A percentile compares a stretch with the other conserved stretches of the same genome.
These are phyloP conservation scores for Mesocricetus auratus DNA, from an alignment of 2,113 vertebrate species.

Conservation along the genomic window DNA sequence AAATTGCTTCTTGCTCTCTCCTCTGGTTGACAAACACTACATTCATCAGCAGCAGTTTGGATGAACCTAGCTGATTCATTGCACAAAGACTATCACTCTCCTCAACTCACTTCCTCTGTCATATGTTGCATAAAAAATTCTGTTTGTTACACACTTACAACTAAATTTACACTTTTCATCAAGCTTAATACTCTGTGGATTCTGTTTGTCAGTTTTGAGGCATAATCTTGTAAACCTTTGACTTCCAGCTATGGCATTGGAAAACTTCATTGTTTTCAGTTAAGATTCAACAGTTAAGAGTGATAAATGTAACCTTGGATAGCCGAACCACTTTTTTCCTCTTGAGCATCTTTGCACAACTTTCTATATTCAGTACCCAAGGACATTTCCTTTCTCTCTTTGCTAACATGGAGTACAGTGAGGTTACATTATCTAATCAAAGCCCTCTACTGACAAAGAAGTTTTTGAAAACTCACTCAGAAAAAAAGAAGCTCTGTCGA, in stretches of 20 bases:
- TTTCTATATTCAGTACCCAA: not conserved
- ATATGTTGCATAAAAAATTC: not conserved
- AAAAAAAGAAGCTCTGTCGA: conserved; percentile 39
- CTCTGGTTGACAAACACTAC: not conserved
- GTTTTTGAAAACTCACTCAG: conserved; percentile 68
- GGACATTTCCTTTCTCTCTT: conserved; percentile 46
- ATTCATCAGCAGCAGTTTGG: not conserved
- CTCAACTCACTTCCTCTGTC: not conserved
- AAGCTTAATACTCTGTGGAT: not conserved
- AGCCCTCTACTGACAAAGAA: conserved; percentile 67
- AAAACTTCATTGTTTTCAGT: conserved; percentile 22
- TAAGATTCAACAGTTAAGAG: not conserved
- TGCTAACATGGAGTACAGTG: not conserved
- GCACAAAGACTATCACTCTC: not conserved
- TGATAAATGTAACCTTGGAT: not conserved
- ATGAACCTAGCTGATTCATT: not conserved
- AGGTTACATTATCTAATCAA: conserved; percentile 66
- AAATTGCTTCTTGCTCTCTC: not conserved
- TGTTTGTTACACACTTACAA: not conserved
- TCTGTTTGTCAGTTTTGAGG: conserved; percentile 18
- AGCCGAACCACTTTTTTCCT: not conserved
- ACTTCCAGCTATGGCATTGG: not conserved
- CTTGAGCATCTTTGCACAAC: not conserved
- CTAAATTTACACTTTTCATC: not conserved
- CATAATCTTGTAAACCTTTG: not conserved